These are phyloP conservation scores for Drosophila suzukii DNA, from an alignment of 1,140 invertebrate genomes.

Conservation along the genomic window DNA sequence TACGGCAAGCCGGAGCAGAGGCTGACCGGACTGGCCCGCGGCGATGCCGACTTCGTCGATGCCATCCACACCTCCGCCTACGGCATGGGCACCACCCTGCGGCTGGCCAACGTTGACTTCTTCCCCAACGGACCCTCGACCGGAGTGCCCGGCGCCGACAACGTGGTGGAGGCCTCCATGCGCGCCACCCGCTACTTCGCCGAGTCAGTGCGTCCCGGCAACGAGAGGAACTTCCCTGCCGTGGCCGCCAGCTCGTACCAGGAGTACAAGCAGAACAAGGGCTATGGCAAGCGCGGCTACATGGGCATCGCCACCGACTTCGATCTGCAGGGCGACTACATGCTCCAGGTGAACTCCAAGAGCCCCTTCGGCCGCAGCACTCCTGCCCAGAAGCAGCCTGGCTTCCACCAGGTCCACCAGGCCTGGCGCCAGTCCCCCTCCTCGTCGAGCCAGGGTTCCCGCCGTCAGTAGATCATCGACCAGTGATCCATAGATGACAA, in stretches of 20 bases:
- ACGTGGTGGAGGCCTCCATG: slow-evolving; percentile 88
- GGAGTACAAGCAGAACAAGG: slow-evolving; percentile 74
- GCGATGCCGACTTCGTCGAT: slow-evolving; percentile 88
- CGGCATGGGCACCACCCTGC: slow-evolving; percentile 88
- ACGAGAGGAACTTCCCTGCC: slow-evolving; percentile 75
- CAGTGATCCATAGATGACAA: slow-evolving; percentile 22
- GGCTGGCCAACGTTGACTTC: slow-evolving; percentile 90
- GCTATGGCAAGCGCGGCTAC: slow-evolving; percentile 72
- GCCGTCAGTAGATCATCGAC: slow-evolving; percentile 20
- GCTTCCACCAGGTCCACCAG: slow-evolving; percentile 54
- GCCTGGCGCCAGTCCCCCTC: slow-evolving; percentile 46
- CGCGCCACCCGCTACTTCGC: slow-evolving; percentile 87
- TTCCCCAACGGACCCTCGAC: slow-evolving; percentile 88
- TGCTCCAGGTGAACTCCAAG: slow-evolving; percentile 77
- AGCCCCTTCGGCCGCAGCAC: slow-evolving; percentile 77
- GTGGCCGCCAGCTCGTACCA: slow-evolving; percentile 71
- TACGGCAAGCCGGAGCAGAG: slow-evolving; percentile 86
- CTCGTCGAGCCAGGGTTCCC: slow-evolving; percentile 17
- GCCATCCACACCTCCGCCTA: slow-evolving; percentile 92
- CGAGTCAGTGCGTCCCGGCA: slow-evolving; percentile 86
- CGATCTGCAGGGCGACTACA: slow-evolving; percentile 76
- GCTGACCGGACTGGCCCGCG: slow-evolving; percentile 85
- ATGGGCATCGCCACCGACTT: slow-evolving; percentile 75
- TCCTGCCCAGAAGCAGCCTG: slow-evolving; percentile 67
- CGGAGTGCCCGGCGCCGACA: slow-evolving; percentile 85